Base-by-base conservation (phyloP, 2,113 vertebrate species). In the Nycticryphes semicollaris region DNA sequence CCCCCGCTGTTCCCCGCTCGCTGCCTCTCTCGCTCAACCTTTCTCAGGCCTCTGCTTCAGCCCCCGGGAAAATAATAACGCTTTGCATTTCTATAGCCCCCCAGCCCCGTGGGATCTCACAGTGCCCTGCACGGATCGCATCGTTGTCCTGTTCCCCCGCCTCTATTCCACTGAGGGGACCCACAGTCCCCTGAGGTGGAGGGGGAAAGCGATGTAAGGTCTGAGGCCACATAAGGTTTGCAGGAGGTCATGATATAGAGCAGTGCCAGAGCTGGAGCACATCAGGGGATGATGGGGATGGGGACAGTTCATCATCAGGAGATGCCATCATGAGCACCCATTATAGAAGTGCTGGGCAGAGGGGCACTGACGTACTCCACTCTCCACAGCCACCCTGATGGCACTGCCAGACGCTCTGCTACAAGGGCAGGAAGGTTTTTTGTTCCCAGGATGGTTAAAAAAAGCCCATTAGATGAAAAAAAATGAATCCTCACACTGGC, bases 31-130 rank as follows among this genome's bases (percentile, higher is more conserved):
- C 48, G 3, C 78, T 96, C 97, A 97, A 96, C 95, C 89, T 96
- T 97, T 97, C 97, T 96, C 94, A 96, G 96, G 95, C 95, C 93
- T 95, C 93, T 64, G 89, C 94, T 92, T 81, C 85, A 94, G 92
- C 90, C 84, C 43, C 30, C 45, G 45, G 23, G 88, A 92, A 96
- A 94, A 92, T 91, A 94, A 93, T 89, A 86, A 89, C 25, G n/a
- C 47, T 96, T 96, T 95, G 95, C 92, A 95, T 97, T 94, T 95
- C 60, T 96, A 96, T 90, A 94, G 94, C 70, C 87, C 95, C 89
- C 66, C 8, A 33, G 87, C 85, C 91, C 87, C 56, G 48, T 83
- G 95, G 91, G 96, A 95, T 91, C 84, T 33, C 67, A 0, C 35
- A 60, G 73, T 7, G 62, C 72, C 77, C 5, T 17, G 77, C 9